Conservation (phyloP, 2,797 vertebrate species). For the Halcyon smyrnensis region DNA sequence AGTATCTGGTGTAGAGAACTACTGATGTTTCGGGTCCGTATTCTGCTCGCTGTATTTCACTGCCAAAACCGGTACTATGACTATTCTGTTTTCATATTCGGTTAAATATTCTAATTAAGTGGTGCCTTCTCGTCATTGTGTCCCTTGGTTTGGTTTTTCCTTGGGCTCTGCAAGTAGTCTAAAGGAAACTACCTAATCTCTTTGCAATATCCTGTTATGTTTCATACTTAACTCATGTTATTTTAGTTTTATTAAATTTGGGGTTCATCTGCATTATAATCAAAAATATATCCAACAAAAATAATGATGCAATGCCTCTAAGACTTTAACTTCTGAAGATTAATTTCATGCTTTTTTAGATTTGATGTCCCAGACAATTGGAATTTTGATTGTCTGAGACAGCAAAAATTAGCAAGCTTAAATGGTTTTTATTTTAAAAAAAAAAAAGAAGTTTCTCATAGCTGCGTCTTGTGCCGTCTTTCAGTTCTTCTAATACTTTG, state of each 20-base stretch:
- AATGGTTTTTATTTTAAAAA: slow-evolving; percentile 45
- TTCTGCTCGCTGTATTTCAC: slow-evolving; percentile 68
- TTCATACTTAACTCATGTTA: slow-evolving; percentile 90
- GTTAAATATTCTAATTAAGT: slow-evolving; percentile 81
- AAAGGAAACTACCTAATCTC: slow-evolving; percentile 96
- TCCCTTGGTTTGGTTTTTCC: slow-evolving; percentile 53
- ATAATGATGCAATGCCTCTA: slow-evolving; percentile 85
- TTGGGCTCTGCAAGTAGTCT: slow-evolving; percentile 80
- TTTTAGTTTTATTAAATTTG: slow-evolving; percentile 89
- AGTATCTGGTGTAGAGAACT: slow-evolving; percentile 61
- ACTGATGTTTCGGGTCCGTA: slow-evolving; percentile 73
- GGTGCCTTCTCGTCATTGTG: slow-evolving; percentile 47
- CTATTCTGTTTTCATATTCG: slow-evolving; percentile 53
- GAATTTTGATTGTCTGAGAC: slow-evolving; percentile 83
- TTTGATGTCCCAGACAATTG: slow-evolving; percentile 86
- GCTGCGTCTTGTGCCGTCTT: slow-evolving; percentile 3
- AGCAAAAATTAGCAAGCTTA: slow-evolving; percentile 75
- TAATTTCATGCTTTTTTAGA: slow-evolving; percentile 84
- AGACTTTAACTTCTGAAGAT: slow-evolving; percentile 86
- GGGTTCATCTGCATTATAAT: slow-evolving; percentile 91
- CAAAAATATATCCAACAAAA: slow-evolving; percentile 92
- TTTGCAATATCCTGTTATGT: slow-evolving; percentile 99
- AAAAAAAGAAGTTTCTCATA: slow-evolving; percentile 17
- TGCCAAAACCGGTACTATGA: slow-evolving; percentile 37
- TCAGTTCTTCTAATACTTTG: neutral